A percentile compares a stretch with the other conserved stretches of the same genome.
These are phyloP conservation scores for Catagonus wagneri DNA, from an alignment of 2,113 vertebrate genomes.

Conservation along the genomic window DNA sequence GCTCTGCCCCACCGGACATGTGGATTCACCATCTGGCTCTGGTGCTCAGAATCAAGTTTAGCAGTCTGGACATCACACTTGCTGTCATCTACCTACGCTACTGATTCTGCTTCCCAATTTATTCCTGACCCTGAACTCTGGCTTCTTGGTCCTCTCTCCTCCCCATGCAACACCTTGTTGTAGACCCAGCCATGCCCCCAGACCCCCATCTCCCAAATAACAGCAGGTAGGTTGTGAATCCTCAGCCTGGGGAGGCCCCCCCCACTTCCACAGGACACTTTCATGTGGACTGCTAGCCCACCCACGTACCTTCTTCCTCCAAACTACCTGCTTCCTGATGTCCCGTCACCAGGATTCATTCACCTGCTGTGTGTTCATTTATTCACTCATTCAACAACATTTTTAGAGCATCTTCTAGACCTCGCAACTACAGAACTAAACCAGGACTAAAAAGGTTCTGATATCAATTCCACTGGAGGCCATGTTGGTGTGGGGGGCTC, in stretches of 20 bases:
- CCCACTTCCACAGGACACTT: background rate
- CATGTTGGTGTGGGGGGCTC: background rate
- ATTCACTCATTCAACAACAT: background rate
- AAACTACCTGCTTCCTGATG: background rate
- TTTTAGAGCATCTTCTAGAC: background rate
- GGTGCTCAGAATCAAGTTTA: constrained; percentile 41
- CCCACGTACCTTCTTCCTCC: background rate
- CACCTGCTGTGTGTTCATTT: background rate
- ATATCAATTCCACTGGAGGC: background rate
- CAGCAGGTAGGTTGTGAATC: background rate
- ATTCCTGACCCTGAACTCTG: background rate
- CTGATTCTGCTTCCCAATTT: constrained; percentile 13
- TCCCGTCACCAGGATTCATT: background rate
- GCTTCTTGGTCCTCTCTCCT: background rate
- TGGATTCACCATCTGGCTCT: background rate
- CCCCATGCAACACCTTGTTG: background rate
- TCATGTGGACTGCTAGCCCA: background rate
- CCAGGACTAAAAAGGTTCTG: background rate
- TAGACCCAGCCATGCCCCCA: background rate
- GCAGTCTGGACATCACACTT: background rate
- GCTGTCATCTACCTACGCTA: background rate
- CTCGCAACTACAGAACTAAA: background rate
- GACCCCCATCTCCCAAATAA: background rate
- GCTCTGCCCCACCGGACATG: background rate
- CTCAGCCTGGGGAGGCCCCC: background rate